phyloP scores from a whole-genome alignment of 2,113 vertebrate genomes.

The Pangasianodon gigas region DNA sequence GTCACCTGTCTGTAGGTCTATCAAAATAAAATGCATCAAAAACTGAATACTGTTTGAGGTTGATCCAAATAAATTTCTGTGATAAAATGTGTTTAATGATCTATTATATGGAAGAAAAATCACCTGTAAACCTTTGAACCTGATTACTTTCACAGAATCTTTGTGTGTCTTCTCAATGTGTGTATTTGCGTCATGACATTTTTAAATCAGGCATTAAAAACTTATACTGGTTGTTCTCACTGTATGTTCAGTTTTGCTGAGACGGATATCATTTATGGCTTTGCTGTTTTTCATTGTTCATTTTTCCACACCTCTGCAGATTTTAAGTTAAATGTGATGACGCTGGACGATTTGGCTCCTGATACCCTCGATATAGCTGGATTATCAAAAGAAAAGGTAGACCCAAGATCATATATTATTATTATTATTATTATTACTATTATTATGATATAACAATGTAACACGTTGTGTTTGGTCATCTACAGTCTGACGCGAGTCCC shows the following conservation, averaged over 20 bases:
- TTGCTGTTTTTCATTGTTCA: background rate
- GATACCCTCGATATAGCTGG: conserved; percentile 30
- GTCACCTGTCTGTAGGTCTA: background rate
- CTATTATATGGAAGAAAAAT: background rate
- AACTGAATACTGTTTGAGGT: background rate
- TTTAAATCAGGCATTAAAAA: background rate
- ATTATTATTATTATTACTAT: background rate
- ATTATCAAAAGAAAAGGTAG: conserved; percentile 52
- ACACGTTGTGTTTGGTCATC: background rate
- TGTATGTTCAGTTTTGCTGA: background rate
- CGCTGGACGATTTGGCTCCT: conserved; percentile 80
- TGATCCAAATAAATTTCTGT: background rate
- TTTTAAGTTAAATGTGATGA: conserved; percentile 81
- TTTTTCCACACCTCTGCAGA: conserved; percentile 64
- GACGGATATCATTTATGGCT: background rate
- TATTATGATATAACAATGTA: conserved; percentile 22
- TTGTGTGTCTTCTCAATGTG: background rate
- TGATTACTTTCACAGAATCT: background rate
- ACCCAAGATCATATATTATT: background rate
- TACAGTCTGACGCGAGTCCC: background rate
- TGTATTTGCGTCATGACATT: background rate
- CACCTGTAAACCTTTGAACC: background rate
- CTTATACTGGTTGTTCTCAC: background rate
- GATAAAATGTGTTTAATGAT: background rate
- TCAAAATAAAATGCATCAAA: background rate